Evolutionary conservation across 2,888 invertebrate species (phyloP), one percentile per base, ranked within the genome.

Genomic region (Julus scanicus): DNA sequence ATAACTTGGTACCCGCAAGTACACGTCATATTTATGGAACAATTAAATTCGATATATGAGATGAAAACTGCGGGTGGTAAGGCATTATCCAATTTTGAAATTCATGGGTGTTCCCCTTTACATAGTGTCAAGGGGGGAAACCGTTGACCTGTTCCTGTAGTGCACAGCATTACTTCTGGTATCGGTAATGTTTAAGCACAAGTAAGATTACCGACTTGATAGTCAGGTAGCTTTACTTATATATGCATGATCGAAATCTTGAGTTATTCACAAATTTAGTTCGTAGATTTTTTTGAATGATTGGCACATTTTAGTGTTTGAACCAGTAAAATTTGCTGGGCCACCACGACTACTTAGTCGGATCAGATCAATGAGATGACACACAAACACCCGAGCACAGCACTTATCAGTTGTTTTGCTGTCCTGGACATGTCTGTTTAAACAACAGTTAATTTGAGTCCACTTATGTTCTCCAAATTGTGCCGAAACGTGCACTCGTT

Each of bases 241-340:
- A 63, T n/a, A 63, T n/a, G 63, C 63, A 6, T n/a, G 63, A 63
- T 63, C n/a, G 63, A n/a, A 63, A 63, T 63, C 63, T 63, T 13
- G 9, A 17, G n/a, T 63, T 63, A 63, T 4, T 15, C 4, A 57
- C 57, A 57, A 11, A 57, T 57, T 11, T 57, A 63, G 17, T n/a
- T n/a, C 4, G n/a, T 63, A 17, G n/a, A 63, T 4, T 63, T n/a
- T 48, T 48, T 48, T 29, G 15, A 13, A 53, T 6, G 53, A 53
- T 53, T 53, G 53, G 13, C 17, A 11, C 53, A 17, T 53, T 53
- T 53, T 53, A 17, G 53, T 17, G 8, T 53, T 53, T 53, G 63
- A 63, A n/a, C 17, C 63, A 63, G 63, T 63, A 17, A n/a, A 4
- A 17, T 6, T n/a, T 63, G 0, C n/a, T 63, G 17, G 57, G 15